Conservation (phyloP, 2,888 invertebrate species). For the Latrodectus elegans region DNA sequence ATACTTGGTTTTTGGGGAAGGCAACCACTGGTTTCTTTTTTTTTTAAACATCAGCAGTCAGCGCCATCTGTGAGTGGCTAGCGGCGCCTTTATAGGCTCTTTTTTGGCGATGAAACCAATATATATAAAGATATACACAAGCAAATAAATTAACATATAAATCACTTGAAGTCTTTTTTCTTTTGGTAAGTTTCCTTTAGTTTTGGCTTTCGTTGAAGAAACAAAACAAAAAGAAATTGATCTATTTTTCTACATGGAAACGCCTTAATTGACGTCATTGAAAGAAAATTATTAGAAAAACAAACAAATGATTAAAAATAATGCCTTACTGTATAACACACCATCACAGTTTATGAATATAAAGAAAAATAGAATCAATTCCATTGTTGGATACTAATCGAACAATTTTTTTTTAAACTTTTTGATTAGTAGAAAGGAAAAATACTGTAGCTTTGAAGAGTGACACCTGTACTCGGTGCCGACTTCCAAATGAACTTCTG, state of each 20-base stretch:
- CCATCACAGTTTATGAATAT: constrained; percentile 67
- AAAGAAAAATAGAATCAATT: constrained; percentile 57
- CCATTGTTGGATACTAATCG: constrained; percentile 34
- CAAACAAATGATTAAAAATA: constrained; percentile 57
- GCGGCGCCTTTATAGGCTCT: constrained; percentile 41
- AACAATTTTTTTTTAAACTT: constrained; percentile 43
- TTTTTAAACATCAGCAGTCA: constrained; percentile 54
- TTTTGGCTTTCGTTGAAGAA: constrained; percentile 28
- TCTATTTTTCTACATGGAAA: background rate
- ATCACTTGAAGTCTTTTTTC: constrained; percentile 38
- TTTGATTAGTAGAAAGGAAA: constrained; percentile 62
- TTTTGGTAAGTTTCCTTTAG: background rate
- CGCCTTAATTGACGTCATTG: background rate
- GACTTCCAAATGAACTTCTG: constrained; percentile 29
- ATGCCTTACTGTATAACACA: constrained; percentile 63
- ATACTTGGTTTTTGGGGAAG: constrained; percentile 58
- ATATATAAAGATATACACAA: constrained; percentile 32
- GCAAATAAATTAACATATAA: constrained; percentile 41
- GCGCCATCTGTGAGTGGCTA: constrained; percentile 48
- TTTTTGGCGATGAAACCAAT: constrained; percentile 35
- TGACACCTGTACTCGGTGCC: constrained; percentile 20
- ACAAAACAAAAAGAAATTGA: constrained; percentile 18
- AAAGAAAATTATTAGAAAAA: constrained; percentile 18
- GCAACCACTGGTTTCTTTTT: constrained; percentile 60
- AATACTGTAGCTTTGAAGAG: constrained; percentile 66